Evolutionary conservation across 2,797 vertebrate genomes (phyloP).

Genomic region (Cyprinodon diabolis): DNA sequence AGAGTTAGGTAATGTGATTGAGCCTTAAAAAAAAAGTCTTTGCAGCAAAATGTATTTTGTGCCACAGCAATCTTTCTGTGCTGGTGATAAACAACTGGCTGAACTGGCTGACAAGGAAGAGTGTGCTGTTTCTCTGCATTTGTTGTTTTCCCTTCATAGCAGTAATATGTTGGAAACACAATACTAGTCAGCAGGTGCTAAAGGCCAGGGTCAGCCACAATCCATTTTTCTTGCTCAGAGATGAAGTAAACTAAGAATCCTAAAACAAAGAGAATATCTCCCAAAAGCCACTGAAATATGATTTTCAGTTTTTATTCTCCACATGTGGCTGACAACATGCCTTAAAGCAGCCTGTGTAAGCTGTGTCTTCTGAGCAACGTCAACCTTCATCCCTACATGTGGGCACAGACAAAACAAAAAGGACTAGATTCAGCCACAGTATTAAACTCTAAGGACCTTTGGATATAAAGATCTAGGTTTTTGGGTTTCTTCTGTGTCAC

Average conservation of each 20-base stretch:
- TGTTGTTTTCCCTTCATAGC: neutral
- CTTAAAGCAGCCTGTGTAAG: neutral
- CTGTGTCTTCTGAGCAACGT: neutral
- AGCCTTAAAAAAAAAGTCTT: neutral
- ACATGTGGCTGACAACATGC: neutral
- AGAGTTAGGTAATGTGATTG: neutral
- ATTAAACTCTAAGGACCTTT: too few relatives aligned
- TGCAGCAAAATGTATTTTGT: neutral
- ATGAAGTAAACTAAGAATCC: neutral
- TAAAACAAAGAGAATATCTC: neutral
- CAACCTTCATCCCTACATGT: neutral
- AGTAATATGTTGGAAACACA: constrained; percentile 1
- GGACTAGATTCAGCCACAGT: too few relatives aligned
- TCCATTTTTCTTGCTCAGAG: neutral
- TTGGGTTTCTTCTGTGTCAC: too few relatives aligned
- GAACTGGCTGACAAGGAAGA: neutral
- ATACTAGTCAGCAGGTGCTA: neutral
- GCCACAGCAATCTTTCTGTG: neutral
- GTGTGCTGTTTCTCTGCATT: neutral
- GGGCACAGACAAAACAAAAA: neutral
- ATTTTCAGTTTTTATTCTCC: constrained; percentile 1
- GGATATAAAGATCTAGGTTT: too few relatives aligned
- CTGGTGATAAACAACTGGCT: neutral
- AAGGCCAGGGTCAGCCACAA: neutral
- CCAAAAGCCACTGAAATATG: neutral